Conservation (phyloP, 2,113 vertebrate species). For the Spea multiplicata region DNA sequence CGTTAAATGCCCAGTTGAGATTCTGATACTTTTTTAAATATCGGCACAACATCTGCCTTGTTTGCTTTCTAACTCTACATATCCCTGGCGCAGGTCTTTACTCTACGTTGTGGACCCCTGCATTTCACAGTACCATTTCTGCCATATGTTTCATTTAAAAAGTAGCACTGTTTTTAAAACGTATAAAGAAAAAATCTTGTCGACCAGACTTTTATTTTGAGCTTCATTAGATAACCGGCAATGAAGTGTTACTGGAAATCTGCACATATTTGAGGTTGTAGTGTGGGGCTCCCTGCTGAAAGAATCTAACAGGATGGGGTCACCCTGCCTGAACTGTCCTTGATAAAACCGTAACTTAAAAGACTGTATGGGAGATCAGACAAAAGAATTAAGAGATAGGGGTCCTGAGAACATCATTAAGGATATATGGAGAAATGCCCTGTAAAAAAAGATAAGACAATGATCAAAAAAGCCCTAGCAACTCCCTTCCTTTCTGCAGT, state of each 20-base stretch:
- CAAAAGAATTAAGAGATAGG: conserved; percentile 20
- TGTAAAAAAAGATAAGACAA: conserved; percentile 18
- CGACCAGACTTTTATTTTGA: conserved; percentile 7
- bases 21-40: too few species aligned
- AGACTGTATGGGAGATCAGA: conserved; percentile 40
- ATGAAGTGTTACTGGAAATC: conserved; percentile 13
- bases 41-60: too few species aligned
- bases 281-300: conserved; percentile 7
- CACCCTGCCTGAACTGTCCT: conserved; percentile 40
- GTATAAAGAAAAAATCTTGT: not conserved
- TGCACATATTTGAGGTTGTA: conserved; percentile 17
- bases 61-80: too few species aligned
- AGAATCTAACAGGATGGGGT: conserved; percentile 37
- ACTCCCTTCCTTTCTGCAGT: conserved; percentile 20
- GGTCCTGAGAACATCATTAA: conserved; percentile 37
- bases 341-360: conserved; percentile 43
- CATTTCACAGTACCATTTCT: not conserved
- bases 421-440: conserved; percentile 26
- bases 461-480: conserved; percentile 25
- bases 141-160: conserved; percentile 32
- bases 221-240: conserved; percentile 24
- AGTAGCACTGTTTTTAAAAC: not conserved
- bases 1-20: too few species aligned
- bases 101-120: not conserved
- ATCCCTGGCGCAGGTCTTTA: too few species aligned